Conservation (phyloP, 53 echinoderm and acorn worm species). For the Temnopleurus reevesii region DNA sequence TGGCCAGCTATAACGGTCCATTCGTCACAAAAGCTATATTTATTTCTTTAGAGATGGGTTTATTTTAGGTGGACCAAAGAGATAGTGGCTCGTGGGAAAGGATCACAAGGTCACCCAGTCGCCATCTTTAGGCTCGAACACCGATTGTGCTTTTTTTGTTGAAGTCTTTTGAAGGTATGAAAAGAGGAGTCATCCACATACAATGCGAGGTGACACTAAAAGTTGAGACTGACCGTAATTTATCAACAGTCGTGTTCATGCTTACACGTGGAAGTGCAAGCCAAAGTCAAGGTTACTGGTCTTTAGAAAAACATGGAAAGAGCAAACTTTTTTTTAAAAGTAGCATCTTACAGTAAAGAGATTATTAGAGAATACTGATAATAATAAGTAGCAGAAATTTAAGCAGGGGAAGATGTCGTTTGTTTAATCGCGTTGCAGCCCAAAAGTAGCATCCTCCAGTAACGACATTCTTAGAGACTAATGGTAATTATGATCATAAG, state of each 20-base stretch:
- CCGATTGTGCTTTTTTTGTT: neutral
- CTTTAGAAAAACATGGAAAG: too few relatives aligned
- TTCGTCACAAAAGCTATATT: neutral
- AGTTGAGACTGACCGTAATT: neutral
- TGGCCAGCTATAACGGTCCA: neutral
- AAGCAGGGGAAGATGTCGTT: too few relatives aligned
- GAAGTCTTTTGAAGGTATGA: too few relatives aligned
- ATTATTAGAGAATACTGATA: too few relatives aligned
- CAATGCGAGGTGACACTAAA: neutral
- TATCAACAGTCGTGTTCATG: neutral
- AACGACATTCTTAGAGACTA: too few relatives aligned
- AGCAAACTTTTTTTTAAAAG: too few relatives aligned
- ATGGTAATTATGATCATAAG: too few relatives aligned
- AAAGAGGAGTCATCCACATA: neutral
- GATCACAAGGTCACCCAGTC: neutral
- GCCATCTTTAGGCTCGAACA: neutral
- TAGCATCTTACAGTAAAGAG: too few relatives aligned
- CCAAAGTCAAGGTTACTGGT: neutral
- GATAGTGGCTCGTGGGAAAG: conserved; percentile 12
- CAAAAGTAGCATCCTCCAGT: too few relatives aligned
- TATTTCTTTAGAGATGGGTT: conserved; percentile 1
- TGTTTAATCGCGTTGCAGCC: too few relatives aligned
- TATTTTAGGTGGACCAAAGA: conserved; percentile 1
- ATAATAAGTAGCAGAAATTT: too few relatives aligned
- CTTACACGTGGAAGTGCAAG: neutral